Evolutionary conservation across 2,113 vertebrate species (phyloP).

Genomic region (Hippocampus barbouri): DNA sequence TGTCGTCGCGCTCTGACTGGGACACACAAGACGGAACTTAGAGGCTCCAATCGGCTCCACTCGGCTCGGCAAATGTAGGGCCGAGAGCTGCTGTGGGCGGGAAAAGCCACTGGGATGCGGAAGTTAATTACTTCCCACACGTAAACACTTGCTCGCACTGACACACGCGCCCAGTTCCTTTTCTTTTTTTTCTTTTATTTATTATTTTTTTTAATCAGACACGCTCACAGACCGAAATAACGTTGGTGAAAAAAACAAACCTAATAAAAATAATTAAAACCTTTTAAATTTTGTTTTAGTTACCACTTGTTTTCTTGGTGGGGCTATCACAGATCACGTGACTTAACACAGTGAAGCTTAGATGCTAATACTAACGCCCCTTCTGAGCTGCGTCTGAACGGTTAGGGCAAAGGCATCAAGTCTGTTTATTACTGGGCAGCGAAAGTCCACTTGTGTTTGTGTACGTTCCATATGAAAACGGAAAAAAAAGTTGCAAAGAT

Average conservation of each 20-base stretch:
- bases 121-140: constrained; percentile 50
- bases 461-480: too few relatives aligned
- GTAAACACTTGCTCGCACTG: too few relatives aligned
- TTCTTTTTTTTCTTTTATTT: too few relatives aligned
- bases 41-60: constrained; percentile 44
- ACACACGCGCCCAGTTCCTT: constrained; percentile 2
- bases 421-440: too few relatives aligned
- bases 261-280: too few relatives aligned
- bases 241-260: neutral
- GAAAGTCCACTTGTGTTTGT: too few relatives aligned
- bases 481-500: too few relatives aligned
- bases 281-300: too few relatives aligned
- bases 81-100: constrained; percentile 55
- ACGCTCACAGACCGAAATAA: neutral
- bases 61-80: constrained; percentile 30
- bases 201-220: neutral
- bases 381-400: neutral
- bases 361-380: neutral
- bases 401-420: too few relatives aligned
- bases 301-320: too few relatives aligned
- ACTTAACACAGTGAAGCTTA: neutral
- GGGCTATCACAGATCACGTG: neutral
- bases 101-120: constrained; percentile 47
- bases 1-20: constrained; percentile 5
- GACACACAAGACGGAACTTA: constrained; percentile 60